Evolutionary conservation across 30 jellyfish, hydroid and myxozoan species (phyloP), one percentile per base, ranked within the genome.

Genomic region (Aurelia aurita complex sp. Pacific): DNA sequence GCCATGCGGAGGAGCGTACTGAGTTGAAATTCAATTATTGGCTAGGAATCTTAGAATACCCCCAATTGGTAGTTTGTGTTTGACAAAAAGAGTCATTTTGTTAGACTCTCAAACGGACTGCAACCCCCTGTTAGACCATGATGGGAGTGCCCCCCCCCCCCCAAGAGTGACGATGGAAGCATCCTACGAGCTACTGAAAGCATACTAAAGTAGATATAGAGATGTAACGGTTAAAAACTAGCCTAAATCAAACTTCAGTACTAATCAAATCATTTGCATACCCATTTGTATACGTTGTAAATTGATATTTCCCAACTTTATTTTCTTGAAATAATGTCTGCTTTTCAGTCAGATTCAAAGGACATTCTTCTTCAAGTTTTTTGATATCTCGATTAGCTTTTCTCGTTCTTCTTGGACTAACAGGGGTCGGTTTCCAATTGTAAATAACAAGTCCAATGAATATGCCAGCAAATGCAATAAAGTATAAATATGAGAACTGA

Each of bases 391-490:
- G 81, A 53, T 75, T 81, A 5, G 90, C 81, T 64, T 62, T 64
- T 32, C 80, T 90, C 59, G 87, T 81, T 15, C 87, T 68, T 76
- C 75, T 79, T 53, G 97, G 89, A 77, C 97, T 61, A 75, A 74
- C 97, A 1, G 99, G 99, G 29, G 99, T 79, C 68, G 97, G 97
- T 69, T 74, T 89, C 82, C 95, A 57, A 69, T 94, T 94, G 86
- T 94, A 94, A 11, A 83, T 69, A 9, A 94, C 76, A 55, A 94
- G 85, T 38, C 99, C 99, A 43, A 71, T 66, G 46, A 88, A 74
- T 52, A 94, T 94, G 34, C 92, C 96, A n/a, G 91, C 97, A 51
- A 94, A 94, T 12, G 99, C 99, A 54, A 89, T 79, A 87, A 94
- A 94, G 83, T 88, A 94, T 12, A 94, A 35, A 74, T 88, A 84